phyloP scores from a whole-genome alignment of 2,113 vertebrate genomes.

The Silurus asotus region DNA sequence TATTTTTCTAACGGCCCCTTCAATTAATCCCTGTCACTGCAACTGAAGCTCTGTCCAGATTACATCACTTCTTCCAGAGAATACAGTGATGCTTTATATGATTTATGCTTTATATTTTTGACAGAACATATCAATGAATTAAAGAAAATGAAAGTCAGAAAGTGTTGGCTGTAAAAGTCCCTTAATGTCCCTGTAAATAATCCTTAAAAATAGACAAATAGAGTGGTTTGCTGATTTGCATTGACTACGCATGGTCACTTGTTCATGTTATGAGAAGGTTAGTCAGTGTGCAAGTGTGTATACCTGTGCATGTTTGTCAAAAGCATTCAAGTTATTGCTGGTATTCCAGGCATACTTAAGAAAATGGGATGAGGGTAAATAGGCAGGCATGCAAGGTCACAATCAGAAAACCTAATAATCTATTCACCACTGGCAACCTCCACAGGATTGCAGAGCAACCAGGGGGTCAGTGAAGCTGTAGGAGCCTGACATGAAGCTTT shows the following conservation, averaged over 20 bases:
- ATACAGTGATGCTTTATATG: slow-evolving; percentile 48
- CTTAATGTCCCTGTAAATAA: background rate
- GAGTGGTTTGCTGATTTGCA: background rate
- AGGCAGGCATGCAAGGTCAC: background rate
- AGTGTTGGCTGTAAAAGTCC: no score
- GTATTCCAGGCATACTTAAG: background rate
- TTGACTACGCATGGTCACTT: background rate
- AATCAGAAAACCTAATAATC: background rate
- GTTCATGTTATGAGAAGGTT: background rate
- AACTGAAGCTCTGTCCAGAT: slow-evolving; percentile 58
- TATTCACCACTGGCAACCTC: background rate
- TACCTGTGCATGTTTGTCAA: background rate
- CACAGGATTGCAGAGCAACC: background rate
- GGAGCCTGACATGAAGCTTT: background rate
- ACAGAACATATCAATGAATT: slow-evolving; percentile 39
- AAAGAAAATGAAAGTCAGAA: slow-evolving; percentile 7
- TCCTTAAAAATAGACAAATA: background rate
- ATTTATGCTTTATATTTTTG: slow-evolving; percentile 58
- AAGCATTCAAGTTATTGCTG: background rate
- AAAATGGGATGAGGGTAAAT: background rate
- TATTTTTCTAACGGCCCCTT: background rate
- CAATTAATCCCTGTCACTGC: slow-evolving; percentile 59
- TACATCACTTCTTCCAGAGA: slow-evolving; percentile 45
- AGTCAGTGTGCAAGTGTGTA: background rate
- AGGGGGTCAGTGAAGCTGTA: background rate